phyloP scores from a whole-genome alignment of 64 coral and sea anemone species.

The Pocillopora verrucosa region DNA sequence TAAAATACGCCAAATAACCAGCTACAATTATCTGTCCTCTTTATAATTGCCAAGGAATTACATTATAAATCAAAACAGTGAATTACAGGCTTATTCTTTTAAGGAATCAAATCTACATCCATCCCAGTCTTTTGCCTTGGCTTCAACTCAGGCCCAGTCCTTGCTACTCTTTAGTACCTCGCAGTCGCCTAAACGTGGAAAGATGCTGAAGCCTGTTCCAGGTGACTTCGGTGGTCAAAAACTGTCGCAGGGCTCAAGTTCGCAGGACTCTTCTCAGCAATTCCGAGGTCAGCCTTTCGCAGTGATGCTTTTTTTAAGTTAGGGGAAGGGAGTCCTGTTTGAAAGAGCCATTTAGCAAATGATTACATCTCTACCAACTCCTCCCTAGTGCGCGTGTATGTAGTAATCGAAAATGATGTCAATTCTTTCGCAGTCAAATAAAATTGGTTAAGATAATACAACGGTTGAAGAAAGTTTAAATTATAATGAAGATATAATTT shows the following conservation, averaged over 20 bases:
- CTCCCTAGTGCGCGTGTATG: neutral
- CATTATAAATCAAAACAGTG: too few species aligned
- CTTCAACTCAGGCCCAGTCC: constrained; percentile 70
- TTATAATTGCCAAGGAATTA: too few species aligned
- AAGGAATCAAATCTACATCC: constrained; percentile 7
- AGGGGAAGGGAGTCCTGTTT: too few species aligned
- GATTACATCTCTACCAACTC: too few species aligned
- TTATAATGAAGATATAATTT: too few species aligned
- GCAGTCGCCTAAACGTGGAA: constrained; percentile 22
- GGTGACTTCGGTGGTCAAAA: constrained; percentile 72
- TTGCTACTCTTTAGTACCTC: constrained; percentile 72
- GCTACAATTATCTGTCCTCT: too few species aligned
- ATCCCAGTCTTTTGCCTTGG: constrained; percentile 36
- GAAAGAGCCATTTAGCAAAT: too few species aligned
- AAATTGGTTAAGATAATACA: too few species aligned
- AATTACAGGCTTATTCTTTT: neutral
- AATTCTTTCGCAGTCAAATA: too few species aligned
- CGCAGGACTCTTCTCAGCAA: constrained; percentile 20
- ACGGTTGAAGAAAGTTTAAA: too few species aligned
- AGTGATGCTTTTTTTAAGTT: too few species aligned
- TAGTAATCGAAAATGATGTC: neutral
- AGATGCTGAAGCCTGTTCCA: constrained; percentile 61
- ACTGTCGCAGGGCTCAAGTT: neutral
- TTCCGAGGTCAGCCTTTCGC: neutral
- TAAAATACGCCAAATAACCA: too few species aligned